phyloP scores from a whole-genome alignment of 2,113 vertebrate genomes.

The Ictalurus furcatus region DNA sequence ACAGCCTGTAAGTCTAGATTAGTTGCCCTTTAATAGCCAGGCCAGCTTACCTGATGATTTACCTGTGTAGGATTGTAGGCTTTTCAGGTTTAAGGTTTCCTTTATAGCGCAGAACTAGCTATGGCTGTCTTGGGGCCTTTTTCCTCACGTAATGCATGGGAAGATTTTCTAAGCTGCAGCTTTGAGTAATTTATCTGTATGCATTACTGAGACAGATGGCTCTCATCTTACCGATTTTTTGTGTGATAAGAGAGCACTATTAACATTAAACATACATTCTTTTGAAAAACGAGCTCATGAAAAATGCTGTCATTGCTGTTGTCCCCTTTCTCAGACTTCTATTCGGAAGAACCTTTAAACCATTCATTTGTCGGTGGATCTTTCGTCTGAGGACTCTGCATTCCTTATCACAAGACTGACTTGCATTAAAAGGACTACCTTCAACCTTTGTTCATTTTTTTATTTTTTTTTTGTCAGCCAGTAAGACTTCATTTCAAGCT shows the following conservation, averaged over 20 bases:
- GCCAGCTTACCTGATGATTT: slow-evolving; percentile 7
- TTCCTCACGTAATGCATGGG: neutral
- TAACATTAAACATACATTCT: slow-evolving; percentile 43
- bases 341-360: slow-evolving; percentile 42
- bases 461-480: slow-evolving; percentile 6
- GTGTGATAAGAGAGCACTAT: slow-evolving; percentile 25
- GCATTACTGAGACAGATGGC: slow-evolving; percentile 24
- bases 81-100: slow-evolving; percentile 20
- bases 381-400: slow-evolving; percentile 32
- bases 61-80: slow-evolving; percentile 6
- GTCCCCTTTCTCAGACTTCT: slow-evolving; percentile 42
- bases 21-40: slow-evolving; percentile 14
- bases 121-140: neutral
- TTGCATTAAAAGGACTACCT: slow-evolving; percentile 23
- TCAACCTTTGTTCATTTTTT: neutral
- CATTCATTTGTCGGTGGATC: slow-evolving; percentile 39
- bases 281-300: slow-evolving; percentile 32
- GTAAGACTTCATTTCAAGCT: slow-evolving; percentile 35
- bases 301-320: slow-evolving; percentile 38
- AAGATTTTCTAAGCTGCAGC: slow-evolving; percentile 8
- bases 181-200: slow-evolving; percentile 39
- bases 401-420: slow-evolving; percentile 50
- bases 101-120: neutral
- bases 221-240: slow-evolving; percentile 33
- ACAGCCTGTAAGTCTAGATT: neutral